Percentiles rank a stretch among this genome's conserved stretches.
Evolutionary conservation across 2,113 vertebrate genomes (phyloP).

Genomic region (Anthoscopus minutus): DNA sequence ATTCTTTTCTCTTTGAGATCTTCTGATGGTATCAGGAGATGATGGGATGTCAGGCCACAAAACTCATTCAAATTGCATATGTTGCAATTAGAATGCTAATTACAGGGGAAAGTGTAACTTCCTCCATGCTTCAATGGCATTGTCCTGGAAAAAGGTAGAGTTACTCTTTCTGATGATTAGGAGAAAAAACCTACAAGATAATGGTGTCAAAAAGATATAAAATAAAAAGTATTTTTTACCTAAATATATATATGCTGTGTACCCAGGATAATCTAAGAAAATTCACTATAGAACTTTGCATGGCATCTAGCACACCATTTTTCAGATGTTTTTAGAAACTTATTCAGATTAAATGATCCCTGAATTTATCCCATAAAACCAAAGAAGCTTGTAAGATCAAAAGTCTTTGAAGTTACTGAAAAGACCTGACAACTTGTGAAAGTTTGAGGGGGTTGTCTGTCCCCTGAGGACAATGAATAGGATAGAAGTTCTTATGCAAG

Average conservation of each 20-base stretch:
- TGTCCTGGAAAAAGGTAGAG: neutral
- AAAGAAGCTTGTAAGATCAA: neutral
- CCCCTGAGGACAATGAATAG: neutral
- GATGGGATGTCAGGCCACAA: neutral
- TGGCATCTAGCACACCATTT: neutral
- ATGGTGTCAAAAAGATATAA: neutral
- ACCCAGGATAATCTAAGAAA: neutral
- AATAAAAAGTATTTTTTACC: neutral
- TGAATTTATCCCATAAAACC: neutral
- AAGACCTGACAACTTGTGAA: neutral
- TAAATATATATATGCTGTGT: rapidly evolving
- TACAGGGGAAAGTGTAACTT: neutral
- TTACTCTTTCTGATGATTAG: neutral
- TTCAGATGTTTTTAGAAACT: neutral
- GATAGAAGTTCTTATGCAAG: neutral
- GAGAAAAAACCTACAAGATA: neutral
- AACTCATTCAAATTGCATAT: neutral
- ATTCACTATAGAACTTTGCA: neutral
- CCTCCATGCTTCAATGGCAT: neutral
- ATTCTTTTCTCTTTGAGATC: neutral
- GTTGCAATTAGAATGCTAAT: neutral
- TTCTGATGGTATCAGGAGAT: neutral
- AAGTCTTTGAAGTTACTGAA: neutral
- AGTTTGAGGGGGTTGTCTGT: neutral
- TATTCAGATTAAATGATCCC: neutral